Percentiles rank a stretch among this genome's conserved stretches.
Evolutionary conservation across 2,888 invertebrate species (phyloP).

Genomic region (Folsomia candida): DNA sequence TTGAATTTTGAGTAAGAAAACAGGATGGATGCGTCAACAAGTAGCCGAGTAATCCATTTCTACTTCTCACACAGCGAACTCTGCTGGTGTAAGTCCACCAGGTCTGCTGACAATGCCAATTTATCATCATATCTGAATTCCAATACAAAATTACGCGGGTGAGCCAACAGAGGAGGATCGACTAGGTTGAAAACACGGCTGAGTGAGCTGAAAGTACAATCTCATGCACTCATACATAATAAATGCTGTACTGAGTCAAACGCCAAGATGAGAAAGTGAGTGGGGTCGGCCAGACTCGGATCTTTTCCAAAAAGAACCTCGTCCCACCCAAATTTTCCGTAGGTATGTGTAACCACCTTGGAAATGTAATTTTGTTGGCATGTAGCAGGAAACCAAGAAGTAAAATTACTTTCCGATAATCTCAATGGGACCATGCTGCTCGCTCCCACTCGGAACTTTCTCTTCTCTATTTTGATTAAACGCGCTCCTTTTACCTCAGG

Average conservation of each 20-base stretch:
- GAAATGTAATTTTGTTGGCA: neutral
- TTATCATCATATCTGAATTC: neutral
- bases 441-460: neutral
- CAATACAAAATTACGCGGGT: neutral
- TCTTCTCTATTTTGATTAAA: conserved; percentile 9
- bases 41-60: neutral
- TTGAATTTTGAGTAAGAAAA: neutral
- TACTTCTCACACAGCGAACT: neutral
- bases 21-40: neutral
- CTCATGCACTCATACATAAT: neutral
- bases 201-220: neutral
- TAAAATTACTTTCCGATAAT: conserved; percentile 20
- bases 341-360: no score
- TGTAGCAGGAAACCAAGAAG: neutral
- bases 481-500: neutral
- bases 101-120: neutral
- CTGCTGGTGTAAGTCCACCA: neutral
- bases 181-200: neutral
- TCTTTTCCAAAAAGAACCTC: neutral
- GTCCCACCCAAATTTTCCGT: no score
- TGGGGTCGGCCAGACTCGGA: neutral
- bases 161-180: neutral
- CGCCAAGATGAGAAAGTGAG: neutral
- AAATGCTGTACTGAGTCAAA: neutral
- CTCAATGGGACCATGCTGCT: conserved; percentile 13